Evolutionary conservation across 92 coral and sea anemone species (phyloP).

Genomic region (Micromussa lordhowensis): DNA sequence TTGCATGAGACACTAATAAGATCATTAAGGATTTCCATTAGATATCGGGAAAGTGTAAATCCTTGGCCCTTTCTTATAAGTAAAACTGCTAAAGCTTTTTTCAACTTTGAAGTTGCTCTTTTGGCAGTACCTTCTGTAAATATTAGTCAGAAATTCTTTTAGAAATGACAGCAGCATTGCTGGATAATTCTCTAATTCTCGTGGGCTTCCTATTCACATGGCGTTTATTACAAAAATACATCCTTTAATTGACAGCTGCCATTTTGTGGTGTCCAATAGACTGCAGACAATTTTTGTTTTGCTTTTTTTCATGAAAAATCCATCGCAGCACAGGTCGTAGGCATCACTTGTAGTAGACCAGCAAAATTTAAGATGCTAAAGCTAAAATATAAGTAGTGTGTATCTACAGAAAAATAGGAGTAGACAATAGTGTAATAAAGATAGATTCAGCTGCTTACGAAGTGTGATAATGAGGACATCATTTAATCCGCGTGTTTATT

Average conservation of each 20-base stretch:
- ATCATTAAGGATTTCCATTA: background rate
- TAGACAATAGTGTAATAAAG: background rate
- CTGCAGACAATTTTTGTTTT: background rate
- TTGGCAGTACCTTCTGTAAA: constrained; percentile 15
- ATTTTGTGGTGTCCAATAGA: background rate
- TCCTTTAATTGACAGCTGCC: constrained; percentile 11
- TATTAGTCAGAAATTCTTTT: background rate
- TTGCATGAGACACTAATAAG: background rate
- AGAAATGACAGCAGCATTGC: constrained; percentile 9
- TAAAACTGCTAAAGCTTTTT: background rate
- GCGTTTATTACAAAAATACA: background rate
- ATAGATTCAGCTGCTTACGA: background rate
- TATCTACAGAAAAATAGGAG: background rate
- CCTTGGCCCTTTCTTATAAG: background rate
- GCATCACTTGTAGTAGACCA: background rate
- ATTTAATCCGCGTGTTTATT: background rate
- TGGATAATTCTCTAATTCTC: background rate
- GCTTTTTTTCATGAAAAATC: background rate
- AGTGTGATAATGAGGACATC: background rate
- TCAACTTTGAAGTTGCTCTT: background rate
- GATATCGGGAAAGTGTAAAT: background rate
- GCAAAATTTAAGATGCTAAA: background rate
- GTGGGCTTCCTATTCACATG: constrained; percentile 11
- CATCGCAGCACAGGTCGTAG: background rate
- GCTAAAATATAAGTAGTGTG: background rate